These are phyloP conservation scores for Eristalinus sepulchralis DNA, from an alignment of 2,888 invertebrate species.

Conservation along the genomic window DNA sequence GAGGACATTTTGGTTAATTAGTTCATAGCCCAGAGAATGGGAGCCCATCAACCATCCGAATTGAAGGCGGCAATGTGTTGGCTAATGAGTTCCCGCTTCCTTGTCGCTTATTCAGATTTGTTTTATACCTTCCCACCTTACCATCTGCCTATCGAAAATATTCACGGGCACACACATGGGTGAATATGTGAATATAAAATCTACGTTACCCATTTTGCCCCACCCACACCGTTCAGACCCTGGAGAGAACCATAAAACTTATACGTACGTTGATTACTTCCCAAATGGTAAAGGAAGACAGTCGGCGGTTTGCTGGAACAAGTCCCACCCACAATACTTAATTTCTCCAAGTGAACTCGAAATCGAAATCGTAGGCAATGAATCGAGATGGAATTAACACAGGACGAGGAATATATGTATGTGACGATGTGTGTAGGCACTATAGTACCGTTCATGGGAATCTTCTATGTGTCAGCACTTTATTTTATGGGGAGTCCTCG, in stretches of 20 bases:
- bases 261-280: conserved; percentile 14
- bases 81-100: conserved; percentile 28
- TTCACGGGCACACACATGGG: background rate
- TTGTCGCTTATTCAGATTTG: conserved; percentile 17
- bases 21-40: conserved; percentile 5
- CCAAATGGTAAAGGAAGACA: conserved; percentile 6
- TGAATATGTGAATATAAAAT: conserved; percentile 2
- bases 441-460: background rate
- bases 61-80: conserved; percentile 23
- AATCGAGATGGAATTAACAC: conserved; percentile 21
- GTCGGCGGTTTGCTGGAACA: background rate
- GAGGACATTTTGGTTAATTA: conserved; percentile 23
- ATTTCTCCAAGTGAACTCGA: conserved; percentile 14
- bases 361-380: conserved; percentile 28
- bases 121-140: background rate
- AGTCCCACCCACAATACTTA: conserved; percentile 10
- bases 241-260: conserved; percentile 18
- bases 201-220: background rate
- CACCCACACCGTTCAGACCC: background rate
- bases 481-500: conserved; percentile 9
- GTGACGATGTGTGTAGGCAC: background rate
- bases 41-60: conserved; percentile 11
- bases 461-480: conserved; percentile 21
- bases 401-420: background rate
- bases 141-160: background rate